A percentile compares a stretch with the other conserved stretches of the same genome.
These are phyloP conservation scores for Pseudococcus longispinus DNA, from an alignment of 2,888 invertebrate species.

Conservation along the genomic window DNA sequence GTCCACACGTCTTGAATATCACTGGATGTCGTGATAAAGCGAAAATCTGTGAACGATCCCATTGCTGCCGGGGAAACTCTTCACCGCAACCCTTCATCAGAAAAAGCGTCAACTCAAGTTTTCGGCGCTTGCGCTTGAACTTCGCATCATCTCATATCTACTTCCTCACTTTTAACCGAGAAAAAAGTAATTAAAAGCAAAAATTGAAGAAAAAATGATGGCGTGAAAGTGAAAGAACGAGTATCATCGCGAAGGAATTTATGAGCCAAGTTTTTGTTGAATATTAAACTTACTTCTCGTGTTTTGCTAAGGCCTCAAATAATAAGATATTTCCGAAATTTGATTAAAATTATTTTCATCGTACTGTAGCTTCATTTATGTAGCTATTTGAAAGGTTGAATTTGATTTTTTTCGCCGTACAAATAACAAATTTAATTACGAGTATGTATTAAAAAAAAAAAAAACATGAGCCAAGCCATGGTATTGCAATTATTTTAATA, in stretches of 20 bases:
- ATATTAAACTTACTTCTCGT: no score
- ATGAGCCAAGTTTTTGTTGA: no score
- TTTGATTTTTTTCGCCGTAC: no score
- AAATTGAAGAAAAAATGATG: background rate
- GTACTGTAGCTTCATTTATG: no score
- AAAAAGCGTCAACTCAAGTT: slow-evolving; percentile 11
- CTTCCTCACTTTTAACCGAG: background rate
- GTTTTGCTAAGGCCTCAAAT: no score
- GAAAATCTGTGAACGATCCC: slow-evolving; percentile 51
- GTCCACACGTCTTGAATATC: slow-evolving; percentile 18
- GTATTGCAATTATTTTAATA: no score
- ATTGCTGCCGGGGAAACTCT: slow-evolving; percentile 39
- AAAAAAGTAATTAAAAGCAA: background rate
- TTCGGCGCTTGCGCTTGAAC: slow-evolving; percentile 33
- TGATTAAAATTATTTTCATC: no score
- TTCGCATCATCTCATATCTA: background rate
- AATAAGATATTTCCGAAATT: no score
- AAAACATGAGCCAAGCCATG: no score
- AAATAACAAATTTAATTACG: no score
- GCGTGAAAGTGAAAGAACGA: background rate
- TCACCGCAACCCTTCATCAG: background rate
- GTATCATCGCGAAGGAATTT: background rate
- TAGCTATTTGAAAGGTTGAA: no score
- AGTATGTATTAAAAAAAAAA: no score
- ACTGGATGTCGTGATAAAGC: slow-evolving; percentile 46